Percentiles rank a stretch among this genome's conserved stretches.
Conservation (phyloP, 2,888 invertebrate species). For the Stenodera caucasica region DNA sequence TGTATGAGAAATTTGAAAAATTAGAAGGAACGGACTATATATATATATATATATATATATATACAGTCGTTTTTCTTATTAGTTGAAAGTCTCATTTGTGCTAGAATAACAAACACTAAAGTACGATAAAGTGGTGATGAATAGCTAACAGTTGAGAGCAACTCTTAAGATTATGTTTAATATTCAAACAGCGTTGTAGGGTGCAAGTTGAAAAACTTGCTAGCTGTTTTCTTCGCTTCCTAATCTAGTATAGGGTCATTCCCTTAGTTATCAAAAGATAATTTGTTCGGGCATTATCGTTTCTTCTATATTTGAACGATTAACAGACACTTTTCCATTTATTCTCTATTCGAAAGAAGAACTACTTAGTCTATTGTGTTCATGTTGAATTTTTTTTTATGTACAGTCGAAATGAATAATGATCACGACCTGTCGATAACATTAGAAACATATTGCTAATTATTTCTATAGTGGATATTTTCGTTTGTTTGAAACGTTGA, state of each 20-base stretch:
- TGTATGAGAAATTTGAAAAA: no score
- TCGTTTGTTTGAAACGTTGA: conserved; percentile 22
- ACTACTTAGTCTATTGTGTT: neutral
- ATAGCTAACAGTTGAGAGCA: conserved; percentile 40
- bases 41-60: no score
- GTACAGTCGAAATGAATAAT: neutral
- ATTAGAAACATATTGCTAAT: neutral
- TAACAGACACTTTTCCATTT: conserved; percentile 15
- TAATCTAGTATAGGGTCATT: conserved; percentile 40
- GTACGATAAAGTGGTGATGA: conserved; percentile 43
- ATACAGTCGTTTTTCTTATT: no score
- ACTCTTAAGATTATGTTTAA: conserved; percentile 44
- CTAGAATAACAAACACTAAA: conserved; percentile 41
- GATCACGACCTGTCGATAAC: neutral
- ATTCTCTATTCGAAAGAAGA: neutral
- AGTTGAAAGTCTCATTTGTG: conserved; percentile 36
- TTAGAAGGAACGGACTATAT: neutral
- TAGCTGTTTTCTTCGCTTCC: conserved; percentile 41
- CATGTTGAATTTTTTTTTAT: neutral
- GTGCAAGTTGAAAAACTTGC: conserved; percentile 44
- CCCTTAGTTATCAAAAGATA: conserved; percentile 33
- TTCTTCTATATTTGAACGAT: conserved; percentile 23
- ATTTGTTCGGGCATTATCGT: conserved; percentile 32
- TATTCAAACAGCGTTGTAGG: conserved; percentile 42
- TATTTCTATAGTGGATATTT: neutral